Evolutionary conservation across 2,888 invertebrate genomes (phyloP), one percentile per base, ranked within the genome.

Genomic region (Lottia gigantea): DNA sequence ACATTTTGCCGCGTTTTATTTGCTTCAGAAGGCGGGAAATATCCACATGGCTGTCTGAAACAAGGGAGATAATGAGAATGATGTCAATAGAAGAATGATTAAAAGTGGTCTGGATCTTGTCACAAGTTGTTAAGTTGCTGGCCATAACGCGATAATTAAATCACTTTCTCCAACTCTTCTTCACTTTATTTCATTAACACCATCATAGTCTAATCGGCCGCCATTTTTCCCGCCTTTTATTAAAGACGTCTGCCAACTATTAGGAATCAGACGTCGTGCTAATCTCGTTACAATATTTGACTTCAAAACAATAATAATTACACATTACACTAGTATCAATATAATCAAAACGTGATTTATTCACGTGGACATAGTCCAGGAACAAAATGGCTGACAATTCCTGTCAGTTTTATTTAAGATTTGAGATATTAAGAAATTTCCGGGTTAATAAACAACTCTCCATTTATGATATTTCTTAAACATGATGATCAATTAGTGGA

Each of bases 21-120:
- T 55, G 55, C 55, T 55, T 55, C 55, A 55, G 55, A 55, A 55
- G 55, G 55, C 55, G 55, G 55, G 55, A 55, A 55, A 55, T 55
- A 55, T 55, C 55, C 55, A 55, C 55, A 55, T 55, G 55, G 55
- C 55, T 55, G 55, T 55, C 55, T 55, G 55, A 55, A 23, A 23
- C 55, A 55, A 55, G 55, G 55, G 55, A 55, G 55, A 55, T 55
- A 55, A 55, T 55, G 19, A 55, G 19, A 19, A 23, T 55, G 23
- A 19, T 55, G 55, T 55, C 55, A 55, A 55, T 55, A 19, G 23
- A 55, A 23, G 55, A 14, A 55, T 55, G 55, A 55, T 55, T 55
- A 55, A 55, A 23, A 23, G 19, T 23, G 55, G 19, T 55, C 55
- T 55, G 55, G 19, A 23, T 55, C 55, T 19, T 55, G 55, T 55